These are phyloP conservation scores for Oxygymnocypris stewartii DNA, from an alignment of 2,113 vertebrate species.

Conservation along the genomic window DNA sequence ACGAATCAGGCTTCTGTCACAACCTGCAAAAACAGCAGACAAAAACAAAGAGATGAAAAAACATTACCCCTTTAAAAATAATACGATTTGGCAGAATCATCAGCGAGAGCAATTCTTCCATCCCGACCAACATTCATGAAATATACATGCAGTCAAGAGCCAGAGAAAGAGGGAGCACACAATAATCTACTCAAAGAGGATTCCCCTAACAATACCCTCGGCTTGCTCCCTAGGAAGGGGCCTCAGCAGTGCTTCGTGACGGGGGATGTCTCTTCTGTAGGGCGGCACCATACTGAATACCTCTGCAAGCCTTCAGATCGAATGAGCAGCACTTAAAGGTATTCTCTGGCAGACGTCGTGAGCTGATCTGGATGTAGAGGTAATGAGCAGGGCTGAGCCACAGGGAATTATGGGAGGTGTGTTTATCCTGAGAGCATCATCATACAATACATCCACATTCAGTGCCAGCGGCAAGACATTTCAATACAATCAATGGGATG, in stretches of 20 bases:
- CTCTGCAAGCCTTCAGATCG: not conserved
- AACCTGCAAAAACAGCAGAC: constrained; percentile 77
- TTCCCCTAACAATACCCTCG: constrained; percentile 6
- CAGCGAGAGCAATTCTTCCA: not conserved
- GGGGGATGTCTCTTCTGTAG: not conserved
- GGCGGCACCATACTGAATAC: not conserved
- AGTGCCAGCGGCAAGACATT: not conserved
- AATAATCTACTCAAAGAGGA: constrained; percentile 26
- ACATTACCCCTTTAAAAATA: too few relatives aligned
- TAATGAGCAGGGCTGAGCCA: not conserved
- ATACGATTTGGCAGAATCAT: not conserved
- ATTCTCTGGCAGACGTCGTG: not conserved
- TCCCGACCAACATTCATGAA: constrained; percentile 50
- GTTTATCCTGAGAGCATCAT: not conserved
- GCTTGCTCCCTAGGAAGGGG: not conserved
- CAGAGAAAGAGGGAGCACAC: not conserved
- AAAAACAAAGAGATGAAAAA: not conserved
- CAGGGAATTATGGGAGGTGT: not conserved
- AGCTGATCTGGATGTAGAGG: not conserved
- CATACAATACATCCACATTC: not conserved
- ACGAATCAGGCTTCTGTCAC: constrained; percentile 72
- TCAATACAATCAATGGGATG: constrained; percentile 16
- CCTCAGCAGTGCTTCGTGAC: not conserved
- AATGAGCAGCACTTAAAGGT: not conserved
- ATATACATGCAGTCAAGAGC: constrained; percentile 35